These are phyloP conservation scores for Pachyrhynchus sulphureomaculatus DNA, from an alignment of 1,140 invertebrate genomes.

Conservation along the genomic window DNA sequence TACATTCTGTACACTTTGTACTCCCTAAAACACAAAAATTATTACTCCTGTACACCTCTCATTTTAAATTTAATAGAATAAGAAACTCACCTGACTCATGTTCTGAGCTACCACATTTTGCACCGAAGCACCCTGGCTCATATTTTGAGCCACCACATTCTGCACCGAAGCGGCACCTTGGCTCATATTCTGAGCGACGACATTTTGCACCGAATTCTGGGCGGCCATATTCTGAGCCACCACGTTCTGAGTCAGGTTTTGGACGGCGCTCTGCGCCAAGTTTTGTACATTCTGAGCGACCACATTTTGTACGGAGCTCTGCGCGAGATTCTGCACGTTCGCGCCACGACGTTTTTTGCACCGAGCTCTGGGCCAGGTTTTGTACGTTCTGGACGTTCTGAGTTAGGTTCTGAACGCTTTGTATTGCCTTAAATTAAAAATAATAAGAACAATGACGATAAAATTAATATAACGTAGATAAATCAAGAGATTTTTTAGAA, in stretches of 20 bases:
- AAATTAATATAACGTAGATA: too few species aligned
- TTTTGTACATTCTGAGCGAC: constrained; percentile 16
- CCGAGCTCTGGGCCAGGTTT: constrained; percentile 16
- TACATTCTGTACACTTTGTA: constrained; percentile 27
- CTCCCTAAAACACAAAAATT: constrained; percentile 10
- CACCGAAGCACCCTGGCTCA: constrained; percentile 16
- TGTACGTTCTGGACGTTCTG: constrained; percentile 20
- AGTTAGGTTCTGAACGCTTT: constrained; percentile 26
- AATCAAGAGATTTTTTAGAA: too few species aligned
- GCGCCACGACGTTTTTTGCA: constrained; percentile 6
- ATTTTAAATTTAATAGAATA: too few species aligned
- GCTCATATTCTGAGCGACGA: constrained; percentile 9
- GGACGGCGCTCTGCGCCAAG: constrained; percentile 21
- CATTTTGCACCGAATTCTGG: constrained; percentile 13
- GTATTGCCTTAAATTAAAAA: constrained; percentile 17
- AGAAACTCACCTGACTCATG: constrained; percentile 7
- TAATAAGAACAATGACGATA: too few species aligned
- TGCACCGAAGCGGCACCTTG: constrained; percentile 14
- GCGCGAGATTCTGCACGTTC: constrained; percentile 28
- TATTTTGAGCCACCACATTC: constrained; percentile 25
- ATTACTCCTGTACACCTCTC: too few species aligned
- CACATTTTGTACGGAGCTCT: constrained; percentile 25
- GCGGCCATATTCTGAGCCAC: constrained; percentile 22
- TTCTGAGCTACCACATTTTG: constrained; percentile 10
- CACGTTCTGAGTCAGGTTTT: constrained; percentile 19